These are phyloP conservation scores for Peromyscus aztecus DNA, from an alignment of 2,797 vertebrate species.

Conservation along the genomic window DNA sequence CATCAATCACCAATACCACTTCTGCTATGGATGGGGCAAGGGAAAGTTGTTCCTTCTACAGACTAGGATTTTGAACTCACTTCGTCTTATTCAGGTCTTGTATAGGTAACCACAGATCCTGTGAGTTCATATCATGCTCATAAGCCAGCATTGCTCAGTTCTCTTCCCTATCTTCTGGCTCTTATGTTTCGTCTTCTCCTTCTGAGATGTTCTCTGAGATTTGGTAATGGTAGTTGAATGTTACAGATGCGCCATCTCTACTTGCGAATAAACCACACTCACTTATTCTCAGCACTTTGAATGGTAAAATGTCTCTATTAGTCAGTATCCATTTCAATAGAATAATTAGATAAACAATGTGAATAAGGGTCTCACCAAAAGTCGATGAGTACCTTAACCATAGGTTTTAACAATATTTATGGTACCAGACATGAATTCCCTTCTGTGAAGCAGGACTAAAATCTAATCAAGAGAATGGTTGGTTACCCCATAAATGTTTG, in stretches of 20 bases:
- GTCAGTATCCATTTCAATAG: not conserved
- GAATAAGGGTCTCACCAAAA: not conserved
- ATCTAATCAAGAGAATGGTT: not conserved
- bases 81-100: not conserved
- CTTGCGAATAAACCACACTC: not conserved
- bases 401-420: not conserved
- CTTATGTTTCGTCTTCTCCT: not conserved
- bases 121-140: not conserved
- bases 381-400: not conserved
- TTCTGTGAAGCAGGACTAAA: not conserved
- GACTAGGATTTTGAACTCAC: not conserved
- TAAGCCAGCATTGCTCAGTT: not conserved
- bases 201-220: not conserved
- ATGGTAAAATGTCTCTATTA: not conserved
- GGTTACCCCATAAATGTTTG: not conserved
- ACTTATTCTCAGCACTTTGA: not conserved
- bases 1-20: not conserved
- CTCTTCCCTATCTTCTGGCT: not conserved
- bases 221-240: not conserved
- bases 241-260: not conserved
- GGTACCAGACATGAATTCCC: not conserved
- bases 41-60: not conserved
- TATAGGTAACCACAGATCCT: not conserved
- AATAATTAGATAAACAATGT: not conserved
- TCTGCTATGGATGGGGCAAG: not conserved